Evolutionary conservation across 2,797 vertebrate species (phyloP), one percentile per base, ranked within the genome.

Genomic region (Neomorphus geoffroyi): DNA sequence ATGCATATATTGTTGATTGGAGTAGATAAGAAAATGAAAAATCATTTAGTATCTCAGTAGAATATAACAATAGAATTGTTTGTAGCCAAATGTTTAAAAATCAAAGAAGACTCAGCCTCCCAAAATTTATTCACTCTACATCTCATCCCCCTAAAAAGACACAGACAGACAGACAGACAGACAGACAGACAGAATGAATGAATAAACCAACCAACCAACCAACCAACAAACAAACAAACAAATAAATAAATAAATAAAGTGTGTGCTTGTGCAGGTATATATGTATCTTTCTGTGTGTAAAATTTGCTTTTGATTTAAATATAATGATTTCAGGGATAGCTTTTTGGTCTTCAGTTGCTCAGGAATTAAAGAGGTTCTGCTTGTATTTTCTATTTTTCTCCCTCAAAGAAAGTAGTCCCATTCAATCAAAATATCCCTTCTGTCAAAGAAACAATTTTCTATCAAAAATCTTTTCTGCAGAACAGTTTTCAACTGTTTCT

Each of bases 81-180:
- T 75, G 4, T 54, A 57, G 10, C 7, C 60, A 83, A 50, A 0
- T 6, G 2, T 70, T 73, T 37, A 84, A 90, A 90, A 71, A 51
- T n/a, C 18, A 33, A 39, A 77, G 10, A 35, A 1, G 11, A 37
- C 2, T 37, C 11, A 70, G 18, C 7, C 18, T 70, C 27, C 37
- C 22, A 58, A 66, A 35, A 22, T 48, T 43, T 60, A 23, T 32
- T 78, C 10, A 27, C 1, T 45, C 1, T 64, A 13, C 6, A 17
- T 32, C 4, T 3, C 11, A 58, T 1, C 9, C 0, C 7, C 7
- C 7, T 3, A 27, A 37, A 80, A 87, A 19, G 15, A 28, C 17
- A 56, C n/a, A n/a, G n/a, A n/a, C n/a, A n/a, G n/a, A n/a, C n/a
- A n/a, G n/a, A 28, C 17, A 35, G 9, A 56, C n/a, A n/a, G n/a